These are phyloP conservation scores for Microtus montanus DNA, from an alignment of 2,113 vertebrate species.

Conservation along the genomic window DNA sequence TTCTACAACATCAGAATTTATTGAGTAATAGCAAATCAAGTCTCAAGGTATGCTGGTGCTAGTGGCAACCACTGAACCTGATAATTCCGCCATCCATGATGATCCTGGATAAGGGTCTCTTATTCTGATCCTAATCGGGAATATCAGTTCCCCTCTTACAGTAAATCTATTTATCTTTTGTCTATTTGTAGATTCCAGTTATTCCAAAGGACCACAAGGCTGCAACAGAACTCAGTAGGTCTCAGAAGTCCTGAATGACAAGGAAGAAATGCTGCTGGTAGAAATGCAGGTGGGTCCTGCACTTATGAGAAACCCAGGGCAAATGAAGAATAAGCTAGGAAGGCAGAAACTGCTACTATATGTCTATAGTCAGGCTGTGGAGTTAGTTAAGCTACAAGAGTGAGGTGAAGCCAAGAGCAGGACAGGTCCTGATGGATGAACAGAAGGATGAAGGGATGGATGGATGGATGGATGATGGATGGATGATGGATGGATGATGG, in stretches of 20 bases:
- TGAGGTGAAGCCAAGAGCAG: not conserved
- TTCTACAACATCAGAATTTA: not conserved
- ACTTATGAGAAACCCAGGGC: not conserved
- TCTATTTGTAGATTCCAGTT: not conserved
- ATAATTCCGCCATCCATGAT: not conserved
- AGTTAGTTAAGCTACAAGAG: not conserved
- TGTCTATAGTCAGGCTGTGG: not conserved
- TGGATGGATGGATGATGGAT: not conserved
- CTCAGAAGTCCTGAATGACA: not conserved
- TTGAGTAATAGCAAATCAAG: not conserved
- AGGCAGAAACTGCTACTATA: not conserved
- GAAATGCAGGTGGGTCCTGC: not conserved
- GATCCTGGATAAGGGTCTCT: not conserved
- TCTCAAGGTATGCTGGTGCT: not conserved
- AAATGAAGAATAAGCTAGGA: not conserved
- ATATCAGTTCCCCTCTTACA: not conserved
- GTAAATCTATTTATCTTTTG: not conserved
- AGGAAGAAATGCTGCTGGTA: not conserved
- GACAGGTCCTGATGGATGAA: not conserved
- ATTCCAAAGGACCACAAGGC: not conserved
- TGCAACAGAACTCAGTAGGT: not conserved
- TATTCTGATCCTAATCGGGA: not conserved
- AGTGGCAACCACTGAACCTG: not conserved
- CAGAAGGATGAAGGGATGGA: not conserved
- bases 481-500: not conserved